Percentiles rank a stretch among this genome's conserved stretches.
phyloP scores from a whole-genome alignment of 2,888 invertebrate genomes.

The Thera britannica region DNA sequence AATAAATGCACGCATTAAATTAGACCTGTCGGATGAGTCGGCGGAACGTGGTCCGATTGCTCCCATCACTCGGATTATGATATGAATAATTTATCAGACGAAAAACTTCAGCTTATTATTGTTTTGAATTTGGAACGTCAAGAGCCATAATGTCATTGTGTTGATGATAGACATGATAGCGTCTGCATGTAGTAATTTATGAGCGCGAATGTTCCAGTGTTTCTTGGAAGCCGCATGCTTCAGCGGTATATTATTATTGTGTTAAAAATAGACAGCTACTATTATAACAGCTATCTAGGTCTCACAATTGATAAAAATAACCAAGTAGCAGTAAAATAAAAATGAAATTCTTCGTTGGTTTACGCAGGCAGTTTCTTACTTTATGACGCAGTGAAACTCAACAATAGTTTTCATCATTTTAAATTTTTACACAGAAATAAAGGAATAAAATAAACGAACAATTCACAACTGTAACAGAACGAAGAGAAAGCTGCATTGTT shows the following conservation, averaged over 20 bases:
- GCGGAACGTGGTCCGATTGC: slow-evolving; percentile 71
- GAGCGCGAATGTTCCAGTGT: slow-evolving; percentile 54
- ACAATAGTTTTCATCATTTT: not conserved
- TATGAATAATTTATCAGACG: slow-evolving; percentile 83
- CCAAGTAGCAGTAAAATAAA: no score
- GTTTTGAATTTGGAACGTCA: slow-evolving; percentile 76
- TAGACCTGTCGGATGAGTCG: slow-evolving; percentile 83
- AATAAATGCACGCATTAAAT: slow-evolving; percentile 85
- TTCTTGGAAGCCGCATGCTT: slow-evolving; percentile 21
- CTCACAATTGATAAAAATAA: no score
- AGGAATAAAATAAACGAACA: slow-evolving; percentile 30
- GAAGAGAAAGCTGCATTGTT: slow-evolving; percentile 69
- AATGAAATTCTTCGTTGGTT: no score
- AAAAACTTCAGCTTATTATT: slow-evolving; percentile 72
- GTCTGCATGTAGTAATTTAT: slow-evolving; percentile 56
- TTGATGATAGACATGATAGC: slow-evolving; percentile 64
- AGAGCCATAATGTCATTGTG: slow-evolving; percentile 64
- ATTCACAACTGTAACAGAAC: slow-evolving; percentile 51
- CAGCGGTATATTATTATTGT: not conserved
- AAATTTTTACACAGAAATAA: slow-evolving; percentile 8
- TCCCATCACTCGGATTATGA: slow-evolving; percentile 82
- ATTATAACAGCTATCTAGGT: no score
- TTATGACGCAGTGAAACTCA: not conserved
- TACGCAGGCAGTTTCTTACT: not conserved
- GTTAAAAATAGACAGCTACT: not conserved